Conservation (phyloP, 2,888 invertebrate species). For the Sarcophaga variegata region DNA sequence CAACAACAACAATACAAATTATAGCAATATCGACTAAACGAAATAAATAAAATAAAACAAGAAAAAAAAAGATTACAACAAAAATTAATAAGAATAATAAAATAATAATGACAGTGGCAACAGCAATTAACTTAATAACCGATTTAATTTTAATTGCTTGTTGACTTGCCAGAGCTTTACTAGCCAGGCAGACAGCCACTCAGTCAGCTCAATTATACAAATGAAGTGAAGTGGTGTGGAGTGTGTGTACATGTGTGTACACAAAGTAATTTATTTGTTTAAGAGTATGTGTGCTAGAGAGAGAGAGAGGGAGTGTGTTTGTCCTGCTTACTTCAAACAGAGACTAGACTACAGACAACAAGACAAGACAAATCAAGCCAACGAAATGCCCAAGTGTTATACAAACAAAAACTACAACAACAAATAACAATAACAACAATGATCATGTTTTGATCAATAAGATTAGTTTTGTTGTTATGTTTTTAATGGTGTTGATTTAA, state of each 20-base stretch:
- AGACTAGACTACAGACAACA: neutral
- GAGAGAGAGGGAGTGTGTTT: neutral
- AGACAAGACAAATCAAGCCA: neutral
- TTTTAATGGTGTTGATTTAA: constrained; percentile 47
- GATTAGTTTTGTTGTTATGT: neutral
- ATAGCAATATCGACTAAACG: neutral
- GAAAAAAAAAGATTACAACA: neutral
- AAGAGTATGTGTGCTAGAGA: neutral
- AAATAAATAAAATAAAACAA: neutral
- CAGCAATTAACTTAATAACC: constrained; percentile 47
- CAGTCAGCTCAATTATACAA: neutral
- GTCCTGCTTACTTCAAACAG: neutral
- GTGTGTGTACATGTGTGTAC: neutral
- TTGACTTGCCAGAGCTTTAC: constrained; percentile 1
- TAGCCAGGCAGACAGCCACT: neutral
- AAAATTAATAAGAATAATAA: constrained; percentile 7
- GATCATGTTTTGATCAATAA: constrained; percentile 46
- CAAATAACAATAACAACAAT: neutral
- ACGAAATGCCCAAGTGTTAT: neutral
- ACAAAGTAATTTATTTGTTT: constrained; percentile 3
- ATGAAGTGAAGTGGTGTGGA: neutral
- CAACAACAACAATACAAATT: neutral
- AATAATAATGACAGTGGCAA: constrained; percentile 33
- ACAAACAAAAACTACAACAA: neutral
- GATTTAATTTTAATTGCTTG: constrained; percentile 50